Base-by-base conservation (phyloP, 1,140 invertebrate genomes). In the Drosophila sp. region DNA sequence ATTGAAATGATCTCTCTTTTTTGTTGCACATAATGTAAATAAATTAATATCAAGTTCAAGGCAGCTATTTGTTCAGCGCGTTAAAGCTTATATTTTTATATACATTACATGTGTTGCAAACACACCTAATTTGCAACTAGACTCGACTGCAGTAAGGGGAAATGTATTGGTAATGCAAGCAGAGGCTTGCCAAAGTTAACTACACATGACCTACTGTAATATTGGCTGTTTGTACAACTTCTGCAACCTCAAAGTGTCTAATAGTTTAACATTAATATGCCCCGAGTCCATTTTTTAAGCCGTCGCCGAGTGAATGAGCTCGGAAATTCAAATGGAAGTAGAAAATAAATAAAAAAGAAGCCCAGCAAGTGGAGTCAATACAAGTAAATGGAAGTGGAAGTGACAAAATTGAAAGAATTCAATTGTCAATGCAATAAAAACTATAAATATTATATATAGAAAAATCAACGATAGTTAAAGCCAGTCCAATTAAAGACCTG, bases 191-290 rank as follows among this genome's bases (percentile, higher is more conserved):
- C 61, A 48, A 56, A 57, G 61, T 29, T 11, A 56, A 25, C 9
- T 46, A 58, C 16, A 66, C 69, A 72, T 72, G 70, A 72, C 70
- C 63, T 72, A 50, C 62, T 67, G 36, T 57, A 53, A 72, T 78
- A 54, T 69, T 58, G 51, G 74, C 69, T 43, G 36, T 7, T 65
- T 40, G 57, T 46, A 72, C 62, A 72, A 74, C 81, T 73, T 75
- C 46, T 14, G 54, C 65, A 76, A 83, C 62, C 58, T 64, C 50
- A 72, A 43, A 51, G 63, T 74, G 77, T 74, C 82, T 69, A 67
- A 59, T 38, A 38, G 27, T 4, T 21, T 13, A 21, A 32, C 46
- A 53, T 45, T 58, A 70, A 66, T 50, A 45, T 76, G 57, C 56
- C 14, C 14, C 58, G 65, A 45, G 48, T 59, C 46, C 69, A 64